These are phyloP conservation scores for Tiliqua scincoides DNA, from an alignment of 2,113 vertebrate genomes.

Conservation along the genomic window DNA sequence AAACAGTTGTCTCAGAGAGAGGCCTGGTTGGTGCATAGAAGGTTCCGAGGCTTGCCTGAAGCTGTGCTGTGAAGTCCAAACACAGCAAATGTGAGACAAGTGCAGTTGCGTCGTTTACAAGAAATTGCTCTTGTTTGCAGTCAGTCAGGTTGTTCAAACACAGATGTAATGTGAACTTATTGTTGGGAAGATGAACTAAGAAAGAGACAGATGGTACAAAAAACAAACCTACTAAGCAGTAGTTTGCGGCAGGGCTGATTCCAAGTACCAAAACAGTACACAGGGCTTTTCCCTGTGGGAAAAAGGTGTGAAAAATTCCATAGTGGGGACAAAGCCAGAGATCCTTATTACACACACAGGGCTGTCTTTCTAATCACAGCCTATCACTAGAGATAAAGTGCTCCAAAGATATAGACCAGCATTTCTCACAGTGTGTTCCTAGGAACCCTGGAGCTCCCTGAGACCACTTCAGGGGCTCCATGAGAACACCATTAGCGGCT, in stretches of 20 bases:
- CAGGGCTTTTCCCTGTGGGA: too few species aligned
- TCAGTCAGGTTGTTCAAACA: constrained; percentile 73
- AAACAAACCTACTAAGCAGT: constrained; percentile 73
- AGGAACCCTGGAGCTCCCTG: too few species aligned
- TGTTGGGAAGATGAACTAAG: constrained; percentile 71
- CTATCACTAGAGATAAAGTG: neutral
- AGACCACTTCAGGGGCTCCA: too few species aligned
- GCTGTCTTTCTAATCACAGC: neutral
- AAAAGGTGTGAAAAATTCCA: too few species aligned
- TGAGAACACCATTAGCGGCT: too few species aligned
- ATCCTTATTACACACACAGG: neutral
- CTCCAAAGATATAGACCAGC: neutral
- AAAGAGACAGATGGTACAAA: constrained; percentile 75
- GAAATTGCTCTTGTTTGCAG: constrained; percentile 74
- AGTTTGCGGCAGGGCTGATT: constrained; percentile 73
- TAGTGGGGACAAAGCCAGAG: neutral
- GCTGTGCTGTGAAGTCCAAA: constrained; percentile 86
- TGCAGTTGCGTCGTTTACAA: constrained; percentile 72
- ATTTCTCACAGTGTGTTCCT: too few species aligned
- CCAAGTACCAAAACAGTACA: constrained; percentile 63
- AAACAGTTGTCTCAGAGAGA: constrained; percentile 84
- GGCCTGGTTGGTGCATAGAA: constrained; percentile 90
- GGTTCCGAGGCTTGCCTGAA: constrained; percentile 90
- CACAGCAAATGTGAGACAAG: constrained; percentile 70
- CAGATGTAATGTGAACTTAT: constrained; percentile 68